Percentiles rank a stretch among this genome's conserved stretches.
Evolutionary conservation across 2,888 invertebrate genomes (phyloP).

Genomic region (Nematopogon swammerdamellus): DNA sequence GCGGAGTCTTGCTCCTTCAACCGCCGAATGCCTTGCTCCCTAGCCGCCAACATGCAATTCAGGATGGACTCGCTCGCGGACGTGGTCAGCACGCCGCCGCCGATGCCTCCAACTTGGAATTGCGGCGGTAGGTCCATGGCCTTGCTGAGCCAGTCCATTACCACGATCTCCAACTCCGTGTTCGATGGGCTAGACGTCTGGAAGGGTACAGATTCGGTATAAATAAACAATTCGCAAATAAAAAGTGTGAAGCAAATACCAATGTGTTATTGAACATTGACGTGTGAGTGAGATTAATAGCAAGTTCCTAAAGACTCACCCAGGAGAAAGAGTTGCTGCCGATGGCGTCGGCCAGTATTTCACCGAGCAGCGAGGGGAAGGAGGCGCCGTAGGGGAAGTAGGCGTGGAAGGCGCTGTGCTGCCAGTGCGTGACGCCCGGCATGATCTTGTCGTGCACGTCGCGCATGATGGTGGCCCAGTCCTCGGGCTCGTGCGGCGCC

Average conservation of each 20-base stretch:
- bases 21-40: slow-evolving; percentile 65
- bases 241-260: not conserved
- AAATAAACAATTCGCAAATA: not conserved
- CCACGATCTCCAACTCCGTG: slow-evolving; percentile 81
- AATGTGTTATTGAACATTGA: not conserved
- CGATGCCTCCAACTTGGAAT: slow-evolving; percentile 53
- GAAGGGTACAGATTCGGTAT: slow-evolving; percentile 12
- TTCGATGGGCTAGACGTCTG: slow-evolving; percentile 83
- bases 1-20: slow-evolving; percentile 33
- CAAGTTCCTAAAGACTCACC: slow-evolving; percentile 56
- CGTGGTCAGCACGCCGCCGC: slow-evolving; percentile 80
- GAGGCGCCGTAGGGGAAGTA: slow-evolving; percentile 93
- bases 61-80: slow-evolving; percentile 83
- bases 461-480: slow-evolving; percentile 71
- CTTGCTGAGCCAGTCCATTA: slow-evolving; percentile 79
- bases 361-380: slow-evolving; percentile 86
- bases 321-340: slow-evolving; percentile 92
- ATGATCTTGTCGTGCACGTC: slow-evolving; percentile 78
- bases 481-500: slow-evolving; percentile 69
- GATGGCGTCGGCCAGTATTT: slow-evolving; percentile 85
- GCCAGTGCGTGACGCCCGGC: slow-evolving; percentile 89
- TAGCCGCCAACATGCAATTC: slow-evolving; percentile 73
- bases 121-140: slow-evolving; percentile 70
- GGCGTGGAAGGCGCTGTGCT: slow-evolving; percentile 90
- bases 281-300: too few species aligned